Percentiles rank a stretch among this genome's conserved stretches.
Evolutionary conservation across 1,140 invertebrate species (phyloP).

Genomic region (Elymnias hypermnestra): DNA sequence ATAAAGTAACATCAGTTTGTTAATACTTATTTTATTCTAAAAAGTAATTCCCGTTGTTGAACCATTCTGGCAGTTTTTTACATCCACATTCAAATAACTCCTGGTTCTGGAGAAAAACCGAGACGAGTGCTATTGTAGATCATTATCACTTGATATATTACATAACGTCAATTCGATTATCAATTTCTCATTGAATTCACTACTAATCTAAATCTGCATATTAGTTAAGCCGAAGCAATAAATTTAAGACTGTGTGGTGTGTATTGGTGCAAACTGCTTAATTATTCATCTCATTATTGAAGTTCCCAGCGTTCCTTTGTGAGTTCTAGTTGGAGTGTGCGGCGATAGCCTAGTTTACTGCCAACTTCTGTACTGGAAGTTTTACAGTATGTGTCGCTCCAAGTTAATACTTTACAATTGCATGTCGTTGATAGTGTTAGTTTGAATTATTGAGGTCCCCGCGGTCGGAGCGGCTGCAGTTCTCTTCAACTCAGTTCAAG

Average conservation of each 20-base stretch:
- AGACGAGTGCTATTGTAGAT: too few relatives aligned
- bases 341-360: slow-evolving; percentile 53
- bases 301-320: slow-evolving; percentile 56
- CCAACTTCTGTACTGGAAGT: slow-evolving; percentile 33
- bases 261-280: slow-evolving; percentile 42
- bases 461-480: slow-evolving; percentile 4
- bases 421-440: slow-evolving; percentile 37
- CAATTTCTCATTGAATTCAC: neutral
- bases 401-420: slow-evolving; percentile 37
- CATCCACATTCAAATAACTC: too few relatives aligned
- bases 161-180: too few relatives aligned
- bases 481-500: too few relatives aligned
- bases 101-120: too few relatives aligned
- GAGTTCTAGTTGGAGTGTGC: slow-evolving; percentile 33
- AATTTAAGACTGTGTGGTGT: slow-evolving; percentile 14
- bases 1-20: too few relatives aligned
- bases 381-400: slow-evolving; percentile 46
- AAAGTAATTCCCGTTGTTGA: too few relatives aligned
- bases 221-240: slow-evolving; percentile 8
- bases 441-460: slow-evolving; percentile 19
- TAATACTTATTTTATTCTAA: too few relatives aligned
- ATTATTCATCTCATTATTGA: slow-evolving; percentile 69
- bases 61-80: too few relatives aligned
- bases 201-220: neutral
- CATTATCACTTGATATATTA: too few relatives aligned